phyloP scores from a whole-genome alignment of 2,113 vertebrate species.

The Seriola quinqueradiata region DNA sequence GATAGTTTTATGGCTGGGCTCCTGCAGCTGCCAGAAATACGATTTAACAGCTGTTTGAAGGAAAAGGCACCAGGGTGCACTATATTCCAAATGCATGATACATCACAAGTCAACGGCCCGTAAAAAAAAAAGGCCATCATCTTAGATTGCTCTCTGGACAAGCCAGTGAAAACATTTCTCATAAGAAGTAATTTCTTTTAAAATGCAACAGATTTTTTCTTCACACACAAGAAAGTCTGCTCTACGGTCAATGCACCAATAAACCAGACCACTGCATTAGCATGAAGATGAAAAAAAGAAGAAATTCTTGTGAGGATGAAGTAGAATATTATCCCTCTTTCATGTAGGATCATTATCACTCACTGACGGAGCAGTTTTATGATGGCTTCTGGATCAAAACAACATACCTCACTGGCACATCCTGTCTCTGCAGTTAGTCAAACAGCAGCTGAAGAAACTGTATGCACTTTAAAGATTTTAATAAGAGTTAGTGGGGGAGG shows the following conservation, averaged over 20 bases:
- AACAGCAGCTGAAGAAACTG: neutral
- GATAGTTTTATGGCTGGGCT: slow-evolving; percentile 7
- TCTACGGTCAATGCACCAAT: neutral
- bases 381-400: neutral
- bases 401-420: neutral
- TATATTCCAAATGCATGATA: slow-evolving; percentile 6
- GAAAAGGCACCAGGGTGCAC: neutral
- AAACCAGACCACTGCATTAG: neutral
- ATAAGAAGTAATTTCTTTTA: neutral
- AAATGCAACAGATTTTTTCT: neutral
- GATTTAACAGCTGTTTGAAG: slow-evolving; percentile 11
- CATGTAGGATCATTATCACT: neutral
- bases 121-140: slow-evolving; percentile 16
- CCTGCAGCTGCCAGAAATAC: neutral
- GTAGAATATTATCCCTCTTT: neutral
- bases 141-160: neutral
- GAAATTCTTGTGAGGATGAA: slow-evolving; percentile 2
- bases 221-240: neutral
- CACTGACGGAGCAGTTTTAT: neutral
- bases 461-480: neutral
- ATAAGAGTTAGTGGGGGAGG: neutral
- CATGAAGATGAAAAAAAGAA: neutral
- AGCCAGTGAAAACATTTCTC: neutral
- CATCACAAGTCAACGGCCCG: neutral
- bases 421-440: neutral